Conservation (phyloP, 2,888 invertebrate genomes). For the Leptopilina drosophilae region DNA sequence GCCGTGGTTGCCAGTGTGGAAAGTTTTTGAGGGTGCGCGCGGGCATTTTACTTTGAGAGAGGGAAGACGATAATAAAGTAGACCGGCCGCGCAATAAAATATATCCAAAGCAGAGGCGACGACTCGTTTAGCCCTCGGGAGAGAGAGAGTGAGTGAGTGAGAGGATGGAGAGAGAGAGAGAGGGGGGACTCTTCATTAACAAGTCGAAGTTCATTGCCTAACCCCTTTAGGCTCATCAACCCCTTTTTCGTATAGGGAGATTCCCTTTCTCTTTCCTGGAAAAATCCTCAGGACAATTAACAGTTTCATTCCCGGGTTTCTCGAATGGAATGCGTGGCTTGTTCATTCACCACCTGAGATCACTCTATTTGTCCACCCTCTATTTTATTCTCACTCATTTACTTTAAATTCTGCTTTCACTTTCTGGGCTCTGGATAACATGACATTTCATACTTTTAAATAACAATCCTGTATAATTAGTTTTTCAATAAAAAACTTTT, state of each 20-base stretch:
- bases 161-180: no score
- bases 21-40: constrained; percentile 53
- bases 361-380: constrained; percentile 7
- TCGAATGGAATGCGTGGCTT: constrained; percentile 52
- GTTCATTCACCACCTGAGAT: constrained; percentile 34
- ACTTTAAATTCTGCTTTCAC: no score
- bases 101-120: constrained; percentile 75
- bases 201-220: constrained; percentile 74
- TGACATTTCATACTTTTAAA: no score
- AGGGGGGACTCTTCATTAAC: constrained; percentile 72
- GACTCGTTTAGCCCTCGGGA: constrained; percentile 69
- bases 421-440: no score
- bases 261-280: constrained; percentile 38
- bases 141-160: no score
- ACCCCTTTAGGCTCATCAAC: constrained; percentile 65
- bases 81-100: constrained; percentile 73
- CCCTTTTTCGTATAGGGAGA: constrained; percentile 51
- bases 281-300: constrained; percentile 59
- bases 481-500: no score
- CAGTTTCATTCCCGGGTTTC: constrained; percentile 51
- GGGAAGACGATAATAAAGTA: constrained; percentile 73
- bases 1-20: constrained; percentile 49
- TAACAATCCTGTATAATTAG: no score
- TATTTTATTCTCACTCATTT: not conserved
- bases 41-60: constrained; percentile 46